phyloP scores from a whole-genome alignment of 2,888 invertebrate species.

The Leistus spinibarbis region DNA sequence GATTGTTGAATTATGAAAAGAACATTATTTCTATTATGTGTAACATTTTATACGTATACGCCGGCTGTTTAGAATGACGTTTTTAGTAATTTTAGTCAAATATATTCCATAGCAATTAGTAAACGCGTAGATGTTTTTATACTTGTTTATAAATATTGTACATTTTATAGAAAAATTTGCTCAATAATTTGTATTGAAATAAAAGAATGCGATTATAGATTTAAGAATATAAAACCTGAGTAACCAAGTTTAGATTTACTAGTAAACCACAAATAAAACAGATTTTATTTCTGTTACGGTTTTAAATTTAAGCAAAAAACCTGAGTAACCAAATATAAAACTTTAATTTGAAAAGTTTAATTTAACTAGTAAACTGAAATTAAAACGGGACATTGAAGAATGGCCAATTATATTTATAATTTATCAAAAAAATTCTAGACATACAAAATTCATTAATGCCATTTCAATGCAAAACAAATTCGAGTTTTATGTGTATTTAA shows the following conservation, averaged over 20 bases:
- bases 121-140: conserved; percentile 25
- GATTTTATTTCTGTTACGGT: no score
- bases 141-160: conserved; percentile 18
- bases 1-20: conserved; percentile 1
- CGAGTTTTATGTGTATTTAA: conserved; percentile 31
- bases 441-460: conserved; percentile 42
- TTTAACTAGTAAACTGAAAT: no score
- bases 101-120: conserved; percentile 33
- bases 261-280: no score
- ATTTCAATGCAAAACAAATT: conserved; percentile 48
- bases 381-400: no score
- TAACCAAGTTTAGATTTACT: conserved; percentile 3
- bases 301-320: no score
- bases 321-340: no score
- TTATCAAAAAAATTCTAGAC: not conserved
- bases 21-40: not conserved
- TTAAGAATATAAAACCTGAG: conserved; percentile 8
- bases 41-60: conserved; percentile 33
- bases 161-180: conserved; percentile 20
- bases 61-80: conserved; percentile 25
- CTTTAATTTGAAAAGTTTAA: no score
- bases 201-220: conserved; percentile 13
- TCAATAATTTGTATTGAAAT: conserved; percentile 22
- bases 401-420: not conserved
- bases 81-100: not conserved